Conservation (phyloP, 2,797 vertebrate species). For the Schizothorax lantsangensis region DNA sequence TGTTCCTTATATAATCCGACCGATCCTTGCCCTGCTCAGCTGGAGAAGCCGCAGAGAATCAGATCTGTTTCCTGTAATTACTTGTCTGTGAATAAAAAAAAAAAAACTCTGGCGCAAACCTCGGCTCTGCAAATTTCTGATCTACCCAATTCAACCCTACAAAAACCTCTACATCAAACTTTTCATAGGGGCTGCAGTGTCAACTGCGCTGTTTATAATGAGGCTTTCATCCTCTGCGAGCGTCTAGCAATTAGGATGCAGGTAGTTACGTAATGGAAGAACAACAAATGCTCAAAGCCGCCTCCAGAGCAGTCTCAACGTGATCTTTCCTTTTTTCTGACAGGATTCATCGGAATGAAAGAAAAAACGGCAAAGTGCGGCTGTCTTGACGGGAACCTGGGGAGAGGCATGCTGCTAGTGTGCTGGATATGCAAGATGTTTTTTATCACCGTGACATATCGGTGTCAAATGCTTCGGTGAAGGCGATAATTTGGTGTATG, state of each 20-base stretch:
- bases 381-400: constrained; percentile 8
- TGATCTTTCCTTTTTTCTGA: constrained; percentile 58
- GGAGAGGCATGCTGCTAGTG: background rate
- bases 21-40: background rate
- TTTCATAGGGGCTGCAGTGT: constrained; percentile 33
- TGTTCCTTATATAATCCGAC: background rate
- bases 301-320: constrained; percentile 39
- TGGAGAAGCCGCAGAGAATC: background rate
- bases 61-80: constrained; percentile 47
- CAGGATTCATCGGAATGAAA: constrained; percentile 18
- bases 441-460: constrained; percentile 2
- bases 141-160: background rate
- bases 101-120: background rate
- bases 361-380: background rate
- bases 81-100: constrained; percentile 37
- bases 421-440: background rate
- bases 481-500: constrained; percentile 20
- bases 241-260: constrained; percentile 57
- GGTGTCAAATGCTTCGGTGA: constrained; percentile 33
- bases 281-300: constrained; percentile 55
- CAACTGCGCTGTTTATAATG: constrained; percentile 35
- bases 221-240: constrained; percentile 60
- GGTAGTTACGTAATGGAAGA: constrained; percentile 53
- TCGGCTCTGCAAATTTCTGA: constrained; percentile 7
- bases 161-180: constrained; percentile 5